phyloP scores from a whole-genome alignment of 2,113 vertebrate genomes.

The Craseonycteris thonglongyai region DNA sequence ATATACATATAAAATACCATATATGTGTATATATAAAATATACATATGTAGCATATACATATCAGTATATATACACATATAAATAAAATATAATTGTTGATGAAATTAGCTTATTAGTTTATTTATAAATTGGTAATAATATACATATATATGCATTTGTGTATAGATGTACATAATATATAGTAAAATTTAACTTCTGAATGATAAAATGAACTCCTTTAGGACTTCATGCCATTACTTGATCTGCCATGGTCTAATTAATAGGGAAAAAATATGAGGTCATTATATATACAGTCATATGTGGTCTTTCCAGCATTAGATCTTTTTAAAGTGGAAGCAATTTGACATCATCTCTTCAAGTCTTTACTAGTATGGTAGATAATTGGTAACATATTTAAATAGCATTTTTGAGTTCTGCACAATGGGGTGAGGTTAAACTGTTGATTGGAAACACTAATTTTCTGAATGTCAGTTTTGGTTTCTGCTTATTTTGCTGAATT shows the following conservation, averaged over 20 bases:
- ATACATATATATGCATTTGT: not conserved
- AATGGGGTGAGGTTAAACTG: not conserved
- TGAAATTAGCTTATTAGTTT: too few relatives aligned
- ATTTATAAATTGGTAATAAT: too few relatives aligned
- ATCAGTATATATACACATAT: too few relatives aligned
- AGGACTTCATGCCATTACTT: not conserved
- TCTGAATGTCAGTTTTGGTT: not conserved
- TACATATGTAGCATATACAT: too few relatives aligned
- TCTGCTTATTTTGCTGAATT: not conserved
- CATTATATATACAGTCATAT: not conserved
- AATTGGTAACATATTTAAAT: not conserved
- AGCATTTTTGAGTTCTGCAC: not conserved
- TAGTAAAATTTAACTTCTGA: not conserved
- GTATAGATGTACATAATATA: not conserved
- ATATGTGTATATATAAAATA: not conserved
- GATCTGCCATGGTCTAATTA: not conserved
- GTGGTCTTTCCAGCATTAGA: not conserved
- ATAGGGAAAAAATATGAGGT: not conserved
- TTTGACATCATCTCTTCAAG: not conserved
- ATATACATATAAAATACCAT: not conserved
- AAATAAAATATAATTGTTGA: too few relatives aligned
- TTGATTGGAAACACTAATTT: not conserved
- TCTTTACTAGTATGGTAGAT: not conserved
- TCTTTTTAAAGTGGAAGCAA: not conserved
- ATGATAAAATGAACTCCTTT: not conserved